Conservation (phyloP, 2,113 vertebrate species). For the Daubentonia madagascariensis region DNA sequence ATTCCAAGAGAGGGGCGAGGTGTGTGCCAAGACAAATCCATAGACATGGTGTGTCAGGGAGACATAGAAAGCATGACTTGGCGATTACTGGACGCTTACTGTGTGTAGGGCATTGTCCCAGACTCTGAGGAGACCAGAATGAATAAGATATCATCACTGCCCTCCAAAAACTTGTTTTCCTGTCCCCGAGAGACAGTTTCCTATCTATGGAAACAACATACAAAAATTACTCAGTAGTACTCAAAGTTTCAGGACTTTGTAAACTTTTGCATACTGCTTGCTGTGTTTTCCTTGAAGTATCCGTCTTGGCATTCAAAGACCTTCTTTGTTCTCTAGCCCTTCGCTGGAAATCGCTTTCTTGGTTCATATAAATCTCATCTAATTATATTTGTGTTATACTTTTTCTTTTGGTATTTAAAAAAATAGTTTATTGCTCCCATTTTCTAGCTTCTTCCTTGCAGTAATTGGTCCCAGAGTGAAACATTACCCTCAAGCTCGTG, state of each 20-base stretch:
- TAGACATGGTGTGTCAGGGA: accelerated
- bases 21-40: background rate
- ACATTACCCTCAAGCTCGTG: constrained; percentile 11
- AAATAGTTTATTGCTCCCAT: background rate
- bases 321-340: background rate
- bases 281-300: background rate
- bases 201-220: accelerated
- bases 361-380: constrained; percentile 34
- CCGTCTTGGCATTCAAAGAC: background rate
- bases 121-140: background rate
- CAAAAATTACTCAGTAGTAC: too few species aligned
- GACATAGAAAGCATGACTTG: accelerated
- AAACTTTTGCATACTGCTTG: background rate
- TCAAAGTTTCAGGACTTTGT: background rate
- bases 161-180: background rate
- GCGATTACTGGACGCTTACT: background rate
- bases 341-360: constrained; percentile 3
- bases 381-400: constrained; percentile 19
- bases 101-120: background rate
- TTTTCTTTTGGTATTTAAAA: background rate
- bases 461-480: constrained; percentile 66
- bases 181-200: background rate
- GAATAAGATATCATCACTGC: accelerated
- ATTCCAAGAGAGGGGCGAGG: background rate
- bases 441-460: background rate